Evolutionary conservation across 2,113 vertebrate genomes (phyloP).

Genomic region (Festucalex cinctus): DNA sequence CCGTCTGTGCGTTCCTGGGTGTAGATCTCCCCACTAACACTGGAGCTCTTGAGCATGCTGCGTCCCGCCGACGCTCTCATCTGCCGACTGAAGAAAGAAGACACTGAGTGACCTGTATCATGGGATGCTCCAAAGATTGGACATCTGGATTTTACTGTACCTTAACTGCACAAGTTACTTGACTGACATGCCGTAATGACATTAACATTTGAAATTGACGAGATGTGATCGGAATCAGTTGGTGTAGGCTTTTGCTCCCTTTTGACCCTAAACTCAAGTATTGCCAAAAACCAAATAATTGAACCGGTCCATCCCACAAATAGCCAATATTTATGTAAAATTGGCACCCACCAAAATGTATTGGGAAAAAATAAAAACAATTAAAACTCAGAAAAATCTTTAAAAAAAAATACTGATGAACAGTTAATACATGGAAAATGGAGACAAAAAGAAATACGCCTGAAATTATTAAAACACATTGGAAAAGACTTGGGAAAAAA

Average conservation of each 20-base stretch:
- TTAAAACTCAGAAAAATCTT: too few relatives aligned
- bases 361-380: too few relatives aligned
- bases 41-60: slow-evolving; percentile 94
- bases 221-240: background rate
- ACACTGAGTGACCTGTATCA: background rate
- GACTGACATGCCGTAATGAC: background rate
- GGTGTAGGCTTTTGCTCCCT: background rate
- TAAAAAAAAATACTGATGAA: too few relatives aligned
- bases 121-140: background rate
- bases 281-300: background rate
- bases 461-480: too few relatives aligned
- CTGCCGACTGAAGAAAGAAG: slow-evolving; percentile 77
- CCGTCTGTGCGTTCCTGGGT: slow-evolving; percentile 91
- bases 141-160: slow-evolving; percentile 24
- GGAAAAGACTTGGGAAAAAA: too few relatives aligned
- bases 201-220: background rate
- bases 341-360: too few relatives aligned
- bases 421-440: too few relatives aligned
- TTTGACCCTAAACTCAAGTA: background rate
- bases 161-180: slow-evolving; percentile 15
- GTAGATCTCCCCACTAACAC: slow-evolving; percentile 93
- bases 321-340: too few relatives aligned
- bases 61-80: slow-evolving; percentile 84
- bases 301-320: too few relatives aligned
- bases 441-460: too few relatives aligned